Evolutionary conservation across 2,797 vertebrate species (phyloP), one percentile per base, ranked within the genome.

Genomic region (Thalassophryne amazonica): DNA sequence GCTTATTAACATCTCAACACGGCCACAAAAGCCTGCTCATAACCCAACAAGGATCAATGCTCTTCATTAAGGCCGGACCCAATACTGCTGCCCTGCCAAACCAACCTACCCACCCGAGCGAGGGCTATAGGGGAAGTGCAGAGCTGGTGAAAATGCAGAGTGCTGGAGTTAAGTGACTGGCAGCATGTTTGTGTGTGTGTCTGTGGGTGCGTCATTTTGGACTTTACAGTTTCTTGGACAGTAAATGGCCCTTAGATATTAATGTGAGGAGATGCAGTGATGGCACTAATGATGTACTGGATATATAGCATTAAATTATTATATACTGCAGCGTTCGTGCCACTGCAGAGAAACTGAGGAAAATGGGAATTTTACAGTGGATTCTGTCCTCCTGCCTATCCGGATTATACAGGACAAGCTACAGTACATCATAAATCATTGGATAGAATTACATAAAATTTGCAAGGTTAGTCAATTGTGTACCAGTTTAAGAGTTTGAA

Each of bases 21-120:
- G 18, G 65, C 82, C 80, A 79, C 85, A 81, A 78, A 79, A 78
- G 81, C 60, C 75, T 51, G 73, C 76, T 88, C 84, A 87, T 85
- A 85, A 88, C 83, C 85, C 84, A 73, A 73, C 65, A 35, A 72
- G 78, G 85, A 91, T 92, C 88, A 84, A 90, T 91, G 84, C 69
- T 83, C 70, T 85, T 89, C 83, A 86, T 90, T 85, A 89, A 61
- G 64, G 65, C 67, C 1, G 4, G 48, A 65, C 73, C 79, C 70
- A 57, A 65, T 71, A 68, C 65, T 65, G 78, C 78, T 43, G 67
- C 64, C 67, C 69, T 73, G 74, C 72, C 75, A 78, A 73, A 57
- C 60, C 73, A 42, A 35, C 22, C 30, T n/a, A 24, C 35, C 49
- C 69, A 24, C 61, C 50, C 60, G 66, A 60, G 78, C 55, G 55